Conservation (phyloP, 2,797 vertebrate species). For the Myiotriccus ornatus region DNA sequence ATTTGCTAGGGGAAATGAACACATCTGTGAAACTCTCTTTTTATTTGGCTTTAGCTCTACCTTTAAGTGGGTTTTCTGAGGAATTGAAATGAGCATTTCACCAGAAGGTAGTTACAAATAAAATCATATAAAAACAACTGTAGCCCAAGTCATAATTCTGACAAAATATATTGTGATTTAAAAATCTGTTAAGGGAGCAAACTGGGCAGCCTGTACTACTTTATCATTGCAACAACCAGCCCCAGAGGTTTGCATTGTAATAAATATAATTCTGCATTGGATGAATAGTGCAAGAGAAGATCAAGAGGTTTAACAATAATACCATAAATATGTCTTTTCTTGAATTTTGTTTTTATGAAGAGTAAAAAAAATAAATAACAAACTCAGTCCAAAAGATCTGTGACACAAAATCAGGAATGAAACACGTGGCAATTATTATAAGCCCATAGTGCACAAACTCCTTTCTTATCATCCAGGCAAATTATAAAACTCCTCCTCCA, state of each 20-base stretch:
- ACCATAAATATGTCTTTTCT: neutral
- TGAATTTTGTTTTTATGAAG: neutral
- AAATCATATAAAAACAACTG: neutral
- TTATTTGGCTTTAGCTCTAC: neutral
- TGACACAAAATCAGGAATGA: neutral
- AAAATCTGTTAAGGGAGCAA: neutral
- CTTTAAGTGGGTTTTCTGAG: neutral
- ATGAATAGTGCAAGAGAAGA: neutral
- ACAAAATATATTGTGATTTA: neutral
- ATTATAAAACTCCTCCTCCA: neutral
- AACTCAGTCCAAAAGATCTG: neutral
- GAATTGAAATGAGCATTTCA: neutral
- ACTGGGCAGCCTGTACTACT: neutral
- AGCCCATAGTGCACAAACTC: neutral
- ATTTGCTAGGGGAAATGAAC: neutral
- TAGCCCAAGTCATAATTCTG: neutral
- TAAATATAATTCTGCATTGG: neutral
- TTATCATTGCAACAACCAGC: neutral
- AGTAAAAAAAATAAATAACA: neutral
- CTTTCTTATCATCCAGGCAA: neutral
- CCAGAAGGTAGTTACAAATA: neutral
- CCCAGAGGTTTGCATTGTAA: neutral
- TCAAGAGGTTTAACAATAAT: neutral
- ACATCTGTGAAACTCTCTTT: neutral
- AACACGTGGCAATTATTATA: neutral